A percentile compares a stretch with the other conserved stretches of the same genome.
These are phyloP conservation scores for Coreoperca whiteheadi DNA, from an alignment of 2,113 vertebrate genomes.

Conservation along the genomic window DNA sequence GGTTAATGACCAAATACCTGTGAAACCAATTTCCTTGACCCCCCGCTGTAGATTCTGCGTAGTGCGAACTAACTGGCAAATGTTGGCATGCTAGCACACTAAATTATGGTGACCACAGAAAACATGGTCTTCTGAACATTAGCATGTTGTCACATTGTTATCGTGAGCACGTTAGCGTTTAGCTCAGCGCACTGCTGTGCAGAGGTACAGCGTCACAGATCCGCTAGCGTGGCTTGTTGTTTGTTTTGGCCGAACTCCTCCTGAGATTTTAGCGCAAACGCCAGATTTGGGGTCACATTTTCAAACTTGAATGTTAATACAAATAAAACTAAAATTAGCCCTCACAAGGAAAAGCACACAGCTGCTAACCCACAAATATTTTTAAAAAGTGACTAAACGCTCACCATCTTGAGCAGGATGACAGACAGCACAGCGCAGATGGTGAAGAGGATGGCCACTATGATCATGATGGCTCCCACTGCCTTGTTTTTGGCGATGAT, in stretches of 20 bases:
- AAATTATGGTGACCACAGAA: too few relatives aligned
- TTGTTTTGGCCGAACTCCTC: too few relatives aligned
- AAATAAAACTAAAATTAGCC: background rate
- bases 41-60: background rate
- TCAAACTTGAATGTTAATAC: too few relatives aligned
- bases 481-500: slow-evolving; percentile 66
- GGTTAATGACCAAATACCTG: background rate
- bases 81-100: background rate
- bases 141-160: too few relatives aligned
- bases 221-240: too few relatives aligned
- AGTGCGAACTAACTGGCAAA: background rate
- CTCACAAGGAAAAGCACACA: background rate
- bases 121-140: too few relatives aligned
- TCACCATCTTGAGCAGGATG: slow-evolving; percentile 94
- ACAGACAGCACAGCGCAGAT: slow-evolving; percentile 86
- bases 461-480: slow-evolving; percentile 90
- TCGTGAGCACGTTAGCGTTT: too few relatives aligned
- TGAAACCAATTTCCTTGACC: background rate
- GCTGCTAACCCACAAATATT: background rate
- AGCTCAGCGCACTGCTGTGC: too few relatives aligned
- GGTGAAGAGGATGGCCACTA: slow-evolving; percentile 93
- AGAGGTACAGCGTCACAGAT: too few relatives aligned
- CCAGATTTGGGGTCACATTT: too few relatives aligned
- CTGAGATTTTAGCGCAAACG: too few relatives aligned
- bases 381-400: slow-evolving; percentile 39